phyloP scores from a whole-genome alignment of 2,113 vertebrate genomes.

The Bucco capensis region DNA sequence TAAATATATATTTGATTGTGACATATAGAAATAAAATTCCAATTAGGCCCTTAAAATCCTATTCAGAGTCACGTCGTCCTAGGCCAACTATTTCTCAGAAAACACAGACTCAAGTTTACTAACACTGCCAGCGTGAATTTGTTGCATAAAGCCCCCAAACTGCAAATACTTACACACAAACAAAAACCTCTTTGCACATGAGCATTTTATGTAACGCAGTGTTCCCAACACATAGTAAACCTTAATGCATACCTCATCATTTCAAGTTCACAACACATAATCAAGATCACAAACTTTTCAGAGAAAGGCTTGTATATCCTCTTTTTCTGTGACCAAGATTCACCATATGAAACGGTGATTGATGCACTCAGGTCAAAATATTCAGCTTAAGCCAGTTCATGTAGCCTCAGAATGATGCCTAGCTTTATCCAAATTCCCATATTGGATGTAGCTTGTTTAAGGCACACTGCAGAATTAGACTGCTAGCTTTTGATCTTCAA shows the following conservation, averaged over 20 bases:
- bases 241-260: neutral
- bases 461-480: neutral
- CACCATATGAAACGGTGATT: neutral
- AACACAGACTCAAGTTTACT: neutral
- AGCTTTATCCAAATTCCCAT: neutral
- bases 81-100: neutral
- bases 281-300: neutral
- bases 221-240: neutral
- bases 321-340: neutral
- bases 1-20: neutral
- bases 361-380: neutral
- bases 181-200: neutral
- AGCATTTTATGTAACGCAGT: neutral
- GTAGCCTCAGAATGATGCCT: neutral
- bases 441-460: neutral
- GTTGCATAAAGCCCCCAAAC: neutral
- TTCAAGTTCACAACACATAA: neutral
- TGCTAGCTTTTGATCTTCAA: neutral
- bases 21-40: neutral
- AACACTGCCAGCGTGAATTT: neutral
- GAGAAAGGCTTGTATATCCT: neutral
- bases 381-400: neutral
- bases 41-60: neutral
- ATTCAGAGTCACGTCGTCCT: neutral
- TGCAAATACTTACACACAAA: neutral